Conservation (phyloP, 64 coral and sea anemone genomes). For the Orbicella faveolata region DNA sequence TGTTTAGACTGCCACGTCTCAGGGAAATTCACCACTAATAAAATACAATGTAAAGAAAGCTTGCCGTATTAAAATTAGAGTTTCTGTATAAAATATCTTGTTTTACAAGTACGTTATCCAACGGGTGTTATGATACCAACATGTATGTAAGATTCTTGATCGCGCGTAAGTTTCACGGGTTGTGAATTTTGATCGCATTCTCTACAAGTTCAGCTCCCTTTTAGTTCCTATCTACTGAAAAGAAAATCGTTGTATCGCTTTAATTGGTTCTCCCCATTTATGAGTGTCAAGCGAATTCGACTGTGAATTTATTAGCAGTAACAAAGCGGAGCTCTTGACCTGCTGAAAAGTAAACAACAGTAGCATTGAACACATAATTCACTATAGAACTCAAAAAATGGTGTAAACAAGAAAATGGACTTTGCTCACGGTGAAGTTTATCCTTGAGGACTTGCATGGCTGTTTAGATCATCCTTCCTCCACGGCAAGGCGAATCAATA, state of each 20-base stretch:
- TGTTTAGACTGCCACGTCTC: neutral
- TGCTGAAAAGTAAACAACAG: slow-evolving; percentile 22
- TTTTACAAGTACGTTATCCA: too few relatives aligned
- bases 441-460: slow-evolving; percentile 38
- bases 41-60: neutral
- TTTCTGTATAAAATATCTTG: neutral
- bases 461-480: neutral
- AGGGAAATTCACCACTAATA: neutral
- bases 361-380: neutral
- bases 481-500: neutral
- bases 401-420: neutral
- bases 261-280: neutral
- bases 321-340: neutral
- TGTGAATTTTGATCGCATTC: neutral
- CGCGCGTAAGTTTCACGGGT: too few relatives aligned
- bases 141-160: too few relatives aligned
- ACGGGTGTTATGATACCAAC: too few relatives aligned
- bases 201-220: neutral
- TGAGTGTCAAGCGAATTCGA: neutral
- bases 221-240: neutral
- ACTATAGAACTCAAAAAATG: neutral
- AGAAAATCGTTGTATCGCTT: neutral
- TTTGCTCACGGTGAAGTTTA: slow-evolving; percentile 46
- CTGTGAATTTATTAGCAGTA: neutral
- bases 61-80: neutral